phyloP scores from a whole-genome alignment of 2,888 invertebrate genomes.

The Ditula angustiorana region DNA sequence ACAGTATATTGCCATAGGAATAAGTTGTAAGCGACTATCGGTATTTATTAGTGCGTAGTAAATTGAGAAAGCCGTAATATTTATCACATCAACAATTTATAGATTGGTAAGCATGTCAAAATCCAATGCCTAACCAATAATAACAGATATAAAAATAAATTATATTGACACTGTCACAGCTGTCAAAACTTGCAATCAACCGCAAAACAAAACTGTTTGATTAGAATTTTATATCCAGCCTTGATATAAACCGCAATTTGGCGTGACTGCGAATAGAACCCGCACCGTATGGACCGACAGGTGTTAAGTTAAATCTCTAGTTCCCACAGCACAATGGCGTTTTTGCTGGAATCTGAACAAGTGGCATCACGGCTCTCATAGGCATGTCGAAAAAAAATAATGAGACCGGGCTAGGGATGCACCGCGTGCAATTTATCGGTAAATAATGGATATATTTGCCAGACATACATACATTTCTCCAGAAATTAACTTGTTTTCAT shows the following conservation, averaged over 20 bases:
- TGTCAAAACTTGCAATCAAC: conserved; percentile 5
- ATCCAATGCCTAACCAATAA: neutral
- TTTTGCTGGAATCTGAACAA: conserved; percentile 53
- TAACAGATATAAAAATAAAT: neutral
- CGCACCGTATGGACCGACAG: conserved; percentile 51
- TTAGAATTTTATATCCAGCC: neutral
- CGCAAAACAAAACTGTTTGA: conserved; percentile 9
- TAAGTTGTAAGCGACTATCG: too few species aligned
- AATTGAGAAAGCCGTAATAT: too few species aligned
- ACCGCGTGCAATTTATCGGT: conserved; percentile 39
- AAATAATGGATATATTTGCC: neutral
- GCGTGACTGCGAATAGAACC: conserved; percentile 40
- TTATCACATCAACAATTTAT: neutral
- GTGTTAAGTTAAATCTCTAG: conserved; percentile 66
- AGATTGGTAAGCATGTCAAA: neutral
- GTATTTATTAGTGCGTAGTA: too few species aligned
- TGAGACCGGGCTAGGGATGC: conserved; percentile 49
- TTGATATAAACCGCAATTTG: conserved; percentile 41
- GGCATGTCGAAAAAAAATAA: conserved; percentile 57
- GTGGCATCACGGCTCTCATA: conserved; percentile 59
- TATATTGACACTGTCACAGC: neutral
- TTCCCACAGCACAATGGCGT: conserved; percentile 69
- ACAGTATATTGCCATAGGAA: too few species aligned
- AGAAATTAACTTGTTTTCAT: neutral
- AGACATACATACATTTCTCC: neutral